These are phyloP conservation scores for Iselma pallidipennis DNA, from an alignment of 2,888 invertebrate genomes.

Conservation along the genomic window DNA sequence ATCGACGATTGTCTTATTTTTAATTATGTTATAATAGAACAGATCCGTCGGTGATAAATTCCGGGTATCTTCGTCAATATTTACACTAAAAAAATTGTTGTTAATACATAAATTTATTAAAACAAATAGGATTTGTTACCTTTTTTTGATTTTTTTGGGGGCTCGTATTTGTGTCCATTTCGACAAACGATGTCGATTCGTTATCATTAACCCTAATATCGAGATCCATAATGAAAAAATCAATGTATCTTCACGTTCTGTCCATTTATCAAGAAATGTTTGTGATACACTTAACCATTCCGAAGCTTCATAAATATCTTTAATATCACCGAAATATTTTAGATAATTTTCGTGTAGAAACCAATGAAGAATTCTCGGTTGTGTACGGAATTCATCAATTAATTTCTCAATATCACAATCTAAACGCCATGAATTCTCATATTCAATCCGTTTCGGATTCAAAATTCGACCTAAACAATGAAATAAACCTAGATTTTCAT, in stretches of 20 bases:
- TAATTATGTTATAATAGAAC: conserved; percentile 45
- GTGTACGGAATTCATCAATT: conserved; percentile 68
- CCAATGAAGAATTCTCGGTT: conserved; percentile 67
- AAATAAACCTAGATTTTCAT: conserved; percentile 72
- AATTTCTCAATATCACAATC: conserved; percentile 68
- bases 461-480: conserved; percentile 77
- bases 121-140: too few relatives aligned
- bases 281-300: conserved; percentile 74
- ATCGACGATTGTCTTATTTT: conserved; percentile 35
- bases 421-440: conserved; percentile 56
- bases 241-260: conserved; percentile 49
- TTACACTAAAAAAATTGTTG: conserved; percentile 4
- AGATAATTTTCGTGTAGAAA: conserved; percentile 78
- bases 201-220: conserved; percentile 72
- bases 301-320: conserved; percentile 64
- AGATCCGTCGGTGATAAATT: conserved; percentile 35
- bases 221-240: conserved; percentile 65
- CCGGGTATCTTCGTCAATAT: conserved; percentile 1
- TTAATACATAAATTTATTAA: background rate
- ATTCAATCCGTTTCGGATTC: conserved; percentile 69
- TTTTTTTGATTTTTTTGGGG: conserved; percentile 43
- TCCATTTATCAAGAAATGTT: conserved; percentile 68
- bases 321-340: conserved; percentile 59
- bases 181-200: conserved; percentile 68
- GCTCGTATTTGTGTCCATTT: conserved; percentile 77